Evolutionary conservation across 2,888 invertebrate genomes (phyloP).

Genomic region (Pristionchus exspectatus): DNA sequence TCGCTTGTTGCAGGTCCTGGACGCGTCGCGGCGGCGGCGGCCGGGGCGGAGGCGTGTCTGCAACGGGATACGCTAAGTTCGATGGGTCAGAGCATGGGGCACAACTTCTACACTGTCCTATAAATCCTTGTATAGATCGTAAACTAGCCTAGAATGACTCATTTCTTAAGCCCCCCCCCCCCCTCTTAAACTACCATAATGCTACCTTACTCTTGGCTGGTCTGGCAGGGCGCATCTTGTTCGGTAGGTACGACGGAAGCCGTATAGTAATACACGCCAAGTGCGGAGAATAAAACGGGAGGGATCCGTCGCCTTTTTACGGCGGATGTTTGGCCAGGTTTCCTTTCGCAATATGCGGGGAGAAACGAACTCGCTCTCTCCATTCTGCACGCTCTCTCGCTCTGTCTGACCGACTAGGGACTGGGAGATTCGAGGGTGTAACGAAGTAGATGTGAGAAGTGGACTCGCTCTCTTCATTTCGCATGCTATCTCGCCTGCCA

Average conservation of each 20-base stretch:
- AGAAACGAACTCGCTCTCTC: too few relatives aligned
- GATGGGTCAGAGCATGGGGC: background rate
- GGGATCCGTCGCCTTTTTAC: background rate
- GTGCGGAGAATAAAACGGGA: background rate
- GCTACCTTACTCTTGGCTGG: constrained; percentile 12
- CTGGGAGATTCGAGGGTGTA: too few relatives aligned
- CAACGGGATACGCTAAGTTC: background rate
- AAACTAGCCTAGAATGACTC: background rate
- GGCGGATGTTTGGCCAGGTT: constrained; percentile 24
- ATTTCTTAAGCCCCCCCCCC: too few relatives aligned
- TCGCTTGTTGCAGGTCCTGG: background rate
- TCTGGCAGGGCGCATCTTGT: background rate
- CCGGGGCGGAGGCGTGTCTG: constrained; percentile 36
- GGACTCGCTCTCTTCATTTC: too few relatives aligned
- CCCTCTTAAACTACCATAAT: background rate
- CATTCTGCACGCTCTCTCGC: too few relatives aligned
- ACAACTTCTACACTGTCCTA: background rate
- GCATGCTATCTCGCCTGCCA: too few relatives aligned
- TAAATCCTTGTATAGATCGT: too few relatives aligned
- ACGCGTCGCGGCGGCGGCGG: constrained; percentile 8
- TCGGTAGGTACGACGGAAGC: background rate
- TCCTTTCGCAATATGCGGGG: background rate
- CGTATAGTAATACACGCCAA: constrained; percentile 3
- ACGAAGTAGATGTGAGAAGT: too few relatives aligned
- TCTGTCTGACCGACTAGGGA: too few relatives aligned